These are phyloP conservation scores for Chironomus tentans DNA, from an alignment of 2,888 invertebrate species.

Conservation along the genomic window DNA sequence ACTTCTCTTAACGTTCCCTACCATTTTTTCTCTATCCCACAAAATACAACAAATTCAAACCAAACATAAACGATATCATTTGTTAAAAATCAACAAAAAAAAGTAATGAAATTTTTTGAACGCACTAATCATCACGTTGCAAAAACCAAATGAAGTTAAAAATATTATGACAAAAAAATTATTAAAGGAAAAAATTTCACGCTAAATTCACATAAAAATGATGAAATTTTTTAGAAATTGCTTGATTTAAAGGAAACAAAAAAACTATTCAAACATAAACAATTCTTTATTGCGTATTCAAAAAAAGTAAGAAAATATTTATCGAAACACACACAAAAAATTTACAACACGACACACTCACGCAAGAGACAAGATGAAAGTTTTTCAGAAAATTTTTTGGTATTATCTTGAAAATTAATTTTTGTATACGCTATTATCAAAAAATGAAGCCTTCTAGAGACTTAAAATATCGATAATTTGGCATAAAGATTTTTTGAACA, in stretches of 20 bases:
- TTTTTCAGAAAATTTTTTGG: too few species aligned
- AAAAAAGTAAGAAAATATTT: slow-evolving; percentile 13
- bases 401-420: too few species aligned
- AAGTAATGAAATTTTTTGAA: neutral
- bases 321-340: neutral
- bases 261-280: neutral
- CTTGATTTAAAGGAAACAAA: neutral
- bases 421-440: too few species aligned
- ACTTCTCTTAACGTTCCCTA: neutral
- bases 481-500: too few species aligned
- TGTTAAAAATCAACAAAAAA: neutral
- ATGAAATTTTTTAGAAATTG: neutral
- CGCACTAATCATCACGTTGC: neutral
- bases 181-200: neutral
- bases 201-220: slow-evolving; percentile 14
- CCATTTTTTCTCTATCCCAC: neutral
- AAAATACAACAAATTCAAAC: neutral
- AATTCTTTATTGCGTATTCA: slow-evolving; percentile 11
- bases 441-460: too few species aligned
- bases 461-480: too few species aligned
- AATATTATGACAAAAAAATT: neutral
- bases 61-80: neutral
- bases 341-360: neutral
- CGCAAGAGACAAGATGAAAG: too few species aligned
- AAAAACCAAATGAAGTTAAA: neutral